phyloP scores from a whole-genome alignment of 2,797 vertebrate genomes.

The Percopsis omiscomaycus region DNA sequence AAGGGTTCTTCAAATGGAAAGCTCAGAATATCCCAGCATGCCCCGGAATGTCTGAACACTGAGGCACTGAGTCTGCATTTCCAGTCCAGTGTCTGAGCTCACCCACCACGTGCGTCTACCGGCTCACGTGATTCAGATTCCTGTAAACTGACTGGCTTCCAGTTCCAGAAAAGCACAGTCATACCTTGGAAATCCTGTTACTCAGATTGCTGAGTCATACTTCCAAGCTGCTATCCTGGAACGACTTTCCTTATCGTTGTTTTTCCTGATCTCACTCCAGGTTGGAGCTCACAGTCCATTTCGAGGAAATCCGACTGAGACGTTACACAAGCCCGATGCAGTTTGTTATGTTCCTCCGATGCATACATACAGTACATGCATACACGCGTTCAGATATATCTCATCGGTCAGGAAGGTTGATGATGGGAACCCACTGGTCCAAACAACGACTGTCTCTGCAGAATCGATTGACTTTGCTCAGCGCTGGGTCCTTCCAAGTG shows the following conservation, averaged over 20 bases:
- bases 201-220: conserved; percentile 74
- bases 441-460: conserved; percentile 90
- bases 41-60: conserved; percentile 23
- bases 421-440: conserved; percentile 96
- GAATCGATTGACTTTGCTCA: conserved; percentile 91
- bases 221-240: conserved; percentile 67
- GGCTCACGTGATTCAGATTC: conserved; percentile 70
- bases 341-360: conserved; percentile 46
- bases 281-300: conserved; percentile 49
- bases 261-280: conserved; percentile 11
- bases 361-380: conserved; percentile 14
- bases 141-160: conserved; percentile 54
- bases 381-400: background rate
- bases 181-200: conserved; percentile 60
- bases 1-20: conserved; percentile 27
- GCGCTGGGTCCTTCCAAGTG: conserved; percentile 87
- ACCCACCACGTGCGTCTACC: conserved; percentile 43
- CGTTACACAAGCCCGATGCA: conserved; percentile 80
- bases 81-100: conserved; percentile 31
- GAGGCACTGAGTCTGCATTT: conserved; percentile 30
- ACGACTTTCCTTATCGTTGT: conserved; percentile 47
- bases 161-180: conserved; percentile 54
- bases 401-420: conserved; percentile 94
- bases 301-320: conserved; percentile 77
- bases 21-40: conserved; percentile 28